Evolutionary conservation across 1,140 invertebrate genomes (phyloP), one percentile per base, ranked within the genome.

Genomic region (Zaprionus gabonicus): DNA sequence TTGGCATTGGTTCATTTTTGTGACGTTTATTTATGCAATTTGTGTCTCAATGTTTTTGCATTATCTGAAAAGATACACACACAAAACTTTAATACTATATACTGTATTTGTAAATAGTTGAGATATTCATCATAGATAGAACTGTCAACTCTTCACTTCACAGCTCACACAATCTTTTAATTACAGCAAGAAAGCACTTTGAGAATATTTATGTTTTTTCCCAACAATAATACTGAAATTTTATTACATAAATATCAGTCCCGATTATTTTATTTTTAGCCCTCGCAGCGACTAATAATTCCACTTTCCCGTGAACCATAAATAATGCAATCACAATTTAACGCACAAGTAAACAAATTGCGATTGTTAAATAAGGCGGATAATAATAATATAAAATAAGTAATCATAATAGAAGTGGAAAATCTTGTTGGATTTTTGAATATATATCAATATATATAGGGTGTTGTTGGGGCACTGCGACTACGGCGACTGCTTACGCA

Each of bases 181-280:
- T 49, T 66, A 72, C 28, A 62, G n/a, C 38, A 1, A 62, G 13
- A 27, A 17, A 17, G 12, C 10, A 36, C 53, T 56, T 27, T 56
- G 1, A 27, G 17, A 27, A 15, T 34, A 53, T 63, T 77, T 78
- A 51, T 63, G 25, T 67, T 68, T 80, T 62, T 76, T 71, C 57
- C 68, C 60, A 76, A 74, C 76, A 76, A 51, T 51, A 51, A 51
- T 51, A 51, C 20, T 25, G 46, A 77, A 74, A 82, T 74, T 82
- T 91, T 88, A 92, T 92, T 92, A 92, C 91, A 92, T 92, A 92
- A 92, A 92, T 88, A 91, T 78, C 87, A 76, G 84, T 92, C 91
- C 91, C 90, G 83, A 88, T 82, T 80, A 76, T 81, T 82, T 92
- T 92, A 92, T 92, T 92, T 92, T 92, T 92, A 92, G 90, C 77